A percentile compares a stretch with the other conserved stretches of the same genome.
Conservation (phyloP, 1,140 invertebrate genomes). For the Drosophila mayri region DNA sequence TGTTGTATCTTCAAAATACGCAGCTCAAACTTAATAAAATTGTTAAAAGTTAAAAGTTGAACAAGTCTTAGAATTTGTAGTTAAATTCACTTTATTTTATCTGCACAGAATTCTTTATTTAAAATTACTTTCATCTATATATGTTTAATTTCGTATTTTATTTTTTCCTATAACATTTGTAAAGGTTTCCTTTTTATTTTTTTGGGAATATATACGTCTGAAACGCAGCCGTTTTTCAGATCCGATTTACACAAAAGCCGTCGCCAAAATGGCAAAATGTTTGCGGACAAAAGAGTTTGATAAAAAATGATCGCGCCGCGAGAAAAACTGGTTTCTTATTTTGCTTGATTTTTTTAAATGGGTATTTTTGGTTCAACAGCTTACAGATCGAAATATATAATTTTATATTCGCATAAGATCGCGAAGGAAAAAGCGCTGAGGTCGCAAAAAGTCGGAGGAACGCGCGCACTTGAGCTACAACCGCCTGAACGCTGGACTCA, state of each 20-base stretch:
- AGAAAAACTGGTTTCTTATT: slow-evolving; percentile 2
- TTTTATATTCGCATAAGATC: slow-evolving; percentile 26
- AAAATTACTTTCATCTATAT: not conserved
- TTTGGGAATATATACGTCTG: not conserved
- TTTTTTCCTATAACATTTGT: slow-evolving; percentile 10
- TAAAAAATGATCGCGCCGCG: slow-evolving; percentile 34
- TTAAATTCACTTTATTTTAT: not conserved
- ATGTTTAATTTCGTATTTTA: slow-evolving; percentile 1
- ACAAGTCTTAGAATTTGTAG: not conserved
- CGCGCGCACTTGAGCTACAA: slow-evolving; percentile 82
- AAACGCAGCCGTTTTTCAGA: not conserved
- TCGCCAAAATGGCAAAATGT: slow-evolving; percentile 50
- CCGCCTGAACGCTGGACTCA: slow-evolving; percentile 79
- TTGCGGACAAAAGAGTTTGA: slow-evolving; percentile 24
- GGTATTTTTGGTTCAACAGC: not conserved
- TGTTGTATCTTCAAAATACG: not conserved
- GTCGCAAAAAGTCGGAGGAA: slow-evolving; percentile 49
- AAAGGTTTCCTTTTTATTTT: not conserved
- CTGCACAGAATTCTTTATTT: slow-evolving; percentile 6
- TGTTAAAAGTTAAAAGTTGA: not conserved
- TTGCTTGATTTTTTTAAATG: not conserved
- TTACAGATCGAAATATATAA: slow-evolving; percentile 6
- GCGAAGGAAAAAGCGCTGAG: slow-evolving; percentile 21
- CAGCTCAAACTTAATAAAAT: no score
- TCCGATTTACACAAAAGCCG: slow-evolving; percentile 52